Evolutionary conservation across 1,140 invertebrate genomes (phyloP), one percentile per base, ranked within the genome.

Genomic region (Onthophagus taurus): DNA sequence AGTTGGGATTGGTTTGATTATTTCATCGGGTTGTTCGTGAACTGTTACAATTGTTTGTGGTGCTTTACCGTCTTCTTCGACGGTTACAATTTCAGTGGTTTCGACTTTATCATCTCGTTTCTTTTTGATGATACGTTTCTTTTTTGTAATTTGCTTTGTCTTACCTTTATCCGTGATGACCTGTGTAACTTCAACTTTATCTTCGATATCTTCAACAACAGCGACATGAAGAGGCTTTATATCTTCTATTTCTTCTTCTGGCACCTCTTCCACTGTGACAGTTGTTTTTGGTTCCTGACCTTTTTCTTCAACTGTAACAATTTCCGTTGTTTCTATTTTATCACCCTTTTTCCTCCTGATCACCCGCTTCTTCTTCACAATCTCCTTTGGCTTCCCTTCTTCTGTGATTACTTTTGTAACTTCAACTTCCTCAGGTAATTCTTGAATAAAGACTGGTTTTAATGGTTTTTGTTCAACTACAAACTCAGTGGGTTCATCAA

Each of bases 51-150:
- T 57, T 17, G 52, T 63, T 53, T 54, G 31, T 9, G 59, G 58
- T 56, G 60, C 48, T 54, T 67, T 59, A 42, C 55, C 60, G 47
- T 66, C 58, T 48, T 68, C 63, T 56, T 66, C 63, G 44, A 64
- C 53, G 20, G 65, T 63, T 26, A 61, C 60, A 50, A 65, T 58
- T 44, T 66, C 58, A 14, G 60, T 64, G 1, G 58, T 51, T 54
- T 64, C 60, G 31, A 50, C 42, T 33, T 55, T 52, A 17, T 46
- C 47, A 3, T 26, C 48, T 41, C 45, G 39, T 29, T 39, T 17
- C 21, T 52, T 49, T 43, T 48, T 52, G 7, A 54, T 53, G 11
- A 36, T 30, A 4, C 50, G 33, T 19, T 33, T 43, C 13, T n/a
- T 31, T 2, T 31, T 16, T 3, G 24, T 16, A 6, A 16, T 42